Conservation (phyloP, 2,888 invertebrate genomes). For the Nymphalis urticae region DNA sequence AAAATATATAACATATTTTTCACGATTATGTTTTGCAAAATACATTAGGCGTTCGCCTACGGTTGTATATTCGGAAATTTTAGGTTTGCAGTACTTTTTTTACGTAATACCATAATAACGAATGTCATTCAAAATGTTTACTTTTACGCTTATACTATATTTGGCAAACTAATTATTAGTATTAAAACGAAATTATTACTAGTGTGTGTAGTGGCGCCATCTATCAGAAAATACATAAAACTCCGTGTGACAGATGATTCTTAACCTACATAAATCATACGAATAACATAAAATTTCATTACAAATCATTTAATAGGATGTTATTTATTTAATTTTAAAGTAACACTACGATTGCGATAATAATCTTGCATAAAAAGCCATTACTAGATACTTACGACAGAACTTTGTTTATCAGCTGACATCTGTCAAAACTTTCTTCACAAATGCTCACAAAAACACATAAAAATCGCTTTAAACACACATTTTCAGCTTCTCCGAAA, state of each 20-base stretch:
- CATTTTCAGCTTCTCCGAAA: constrained; percentile 39
- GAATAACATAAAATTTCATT: background rate
- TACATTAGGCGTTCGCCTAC: background rate
- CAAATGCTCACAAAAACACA: constrained; percentile 76
- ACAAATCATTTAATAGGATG: background rate
- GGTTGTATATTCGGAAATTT: background rate
- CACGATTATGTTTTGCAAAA: background rate
- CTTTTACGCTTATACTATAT: too few species aligned
- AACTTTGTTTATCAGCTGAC: constrained; percentile 60
- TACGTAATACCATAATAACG: too few species aligned
- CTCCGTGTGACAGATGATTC: constrained; percentile 27
- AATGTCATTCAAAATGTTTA: too few species aligned
- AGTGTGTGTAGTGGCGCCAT: constrained; percentile 54
- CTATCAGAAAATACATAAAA: constrained; percentile 43
- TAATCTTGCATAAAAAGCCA: constrained; percentile 2
- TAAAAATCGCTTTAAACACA: constrained; percentile 51
- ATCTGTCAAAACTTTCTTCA: constrained; percentile 76
- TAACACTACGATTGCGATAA: background rate
- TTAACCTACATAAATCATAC: constrained; percentile 7
- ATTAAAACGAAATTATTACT: too few species aligned
- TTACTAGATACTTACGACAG: constrained; percentile 28
- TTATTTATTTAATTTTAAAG: background rate
- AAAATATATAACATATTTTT: background rate
- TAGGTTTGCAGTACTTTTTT: too few species aligned
- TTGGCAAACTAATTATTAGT: too few species aligned